Evolutionary conservation across 92 coral and sea anemone species (phyloP), one percentile per base, ranked within the genome.

Genomic region (Epizoanthus scotinus): DNA sequence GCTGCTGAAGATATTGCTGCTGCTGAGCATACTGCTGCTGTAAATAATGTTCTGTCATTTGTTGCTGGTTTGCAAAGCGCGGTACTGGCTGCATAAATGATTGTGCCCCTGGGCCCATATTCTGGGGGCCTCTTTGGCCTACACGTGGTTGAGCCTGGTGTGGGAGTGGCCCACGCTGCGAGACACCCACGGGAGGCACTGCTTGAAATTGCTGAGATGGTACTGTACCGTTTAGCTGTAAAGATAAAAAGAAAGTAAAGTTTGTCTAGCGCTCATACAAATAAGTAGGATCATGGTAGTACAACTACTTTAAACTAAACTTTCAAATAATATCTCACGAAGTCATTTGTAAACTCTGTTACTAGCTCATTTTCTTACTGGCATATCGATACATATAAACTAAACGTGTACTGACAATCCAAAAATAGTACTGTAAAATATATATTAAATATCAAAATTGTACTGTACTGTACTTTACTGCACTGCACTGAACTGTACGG

Each of bases 21-120:
- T 91, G 95, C 3, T 73, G 58, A 53, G 68, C 84, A 62, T 86
- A 87, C 40, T 90, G 94, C 72, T 90, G 97, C 57, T 73, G 85
- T 10, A 87, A 56, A 31, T 83, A 83, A 17, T 83, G 90, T 22
- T 78, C 90, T 42, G 84, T 77, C 84, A 78, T 63, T 63, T 83
- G 90, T 47, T 73, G 84, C 68, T 69, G 90, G 50, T 62, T 78
- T 6, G 74, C 50, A 67, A 81, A 82, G 3, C 71, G 88, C 28
- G 73, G 72, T 67, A n/a, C 71, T 44, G 67, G 91, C 61, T 82
- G 88, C 3, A 65, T 68, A 8, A 61, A 77, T 18, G 60, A 28
- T 58, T 66, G 80, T 20, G 77, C 78, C 29, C 52, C 66, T 27
- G 90, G 67, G 18, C 81, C 86, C 59, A 59, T 73, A 71, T 28